Conservation (phyloP, 2,888 invertebrate genomes). For the Pollenia angustigena region DNA sequence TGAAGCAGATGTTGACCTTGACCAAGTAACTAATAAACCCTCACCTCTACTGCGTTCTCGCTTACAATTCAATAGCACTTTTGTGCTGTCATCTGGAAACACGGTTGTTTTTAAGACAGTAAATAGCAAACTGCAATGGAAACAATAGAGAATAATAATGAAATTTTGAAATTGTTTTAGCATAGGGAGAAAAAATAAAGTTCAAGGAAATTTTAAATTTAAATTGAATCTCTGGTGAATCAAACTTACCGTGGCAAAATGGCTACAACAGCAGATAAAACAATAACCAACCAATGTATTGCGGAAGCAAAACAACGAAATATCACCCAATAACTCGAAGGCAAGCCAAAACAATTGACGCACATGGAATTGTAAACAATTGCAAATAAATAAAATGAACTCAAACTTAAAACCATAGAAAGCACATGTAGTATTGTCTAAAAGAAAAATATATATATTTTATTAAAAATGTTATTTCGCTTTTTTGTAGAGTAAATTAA, state of each 20-base stretch:
- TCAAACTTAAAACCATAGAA: conserved; percentile 91
- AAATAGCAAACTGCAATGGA: conserved; percentile 87
- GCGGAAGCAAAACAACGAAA: conserved; percentile 90
- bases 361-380: conserved; percentile 93
- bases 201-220: conserved; percentile 36
- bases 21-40: conserved; percentile 87
- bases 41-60: conserved; percentile 86
- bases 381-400: conserved; percentile 92
- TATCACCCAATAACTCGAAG: conserved; percentile 95
- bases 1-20: conserved; percentile 86
- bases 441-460: conserved; percentile 13
- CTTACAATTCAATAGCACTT: conserved; percentile 87
- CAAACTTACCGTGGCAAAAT: conserved; percentile 90
- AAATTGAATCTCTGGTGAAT: neutral
- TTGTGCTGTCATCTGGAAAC: conserved; percentile 90
- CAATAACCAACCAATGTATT: conserved; percentile 92
- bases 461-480: neutral
- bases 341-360: conserved; percentile 91
- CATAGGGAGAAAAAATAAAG: conserved; percentile 16
- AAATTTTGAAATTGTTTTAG: conserved; percentile 33
- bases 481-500: neutral
- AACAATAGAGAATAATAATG: conserved; percentile 27
- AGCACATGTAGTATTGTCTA: conserved; percentile 93
- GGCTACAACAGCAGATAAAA: conserved; percentile 91
- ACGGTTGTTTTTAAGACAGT: conserved; percentile 88